Evolutionary conservation across 2,113 vertebrate genomes (phyloP).

Genomic region (Cephalopholis sonnerati): DNA sequence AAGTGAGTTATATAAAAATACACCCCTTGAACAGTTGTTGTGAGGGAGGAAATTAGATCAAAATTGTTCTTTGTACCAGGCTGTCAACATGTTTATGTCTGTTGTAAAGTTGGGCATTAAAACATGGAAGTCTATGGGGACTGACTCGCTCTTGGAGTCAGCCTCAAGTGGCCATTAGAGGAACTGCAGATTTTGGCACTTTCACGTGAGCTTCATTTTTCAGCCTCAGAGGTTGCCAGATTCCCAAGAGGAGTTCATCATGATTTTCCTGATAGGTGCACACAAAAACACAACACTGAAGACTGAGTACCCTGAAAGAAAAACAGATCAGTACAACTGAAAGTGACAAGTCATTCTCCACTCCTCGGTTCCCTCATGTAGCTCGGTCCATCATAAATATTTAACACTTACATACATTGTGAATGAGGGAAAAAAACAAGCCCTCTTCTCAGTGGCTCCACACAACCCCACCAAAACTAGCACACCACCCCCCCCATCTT

Average conservation of each 20-base stretch:
- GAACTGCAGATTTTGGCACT: no score
- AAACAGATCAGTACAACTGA: conserved; percentile 19
- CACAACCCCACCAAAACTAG: conserved; percentile 18
- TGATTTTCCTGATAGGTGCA: background rate
- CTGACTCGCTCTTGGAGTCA: no score
- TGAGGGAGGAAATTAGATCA: no score
- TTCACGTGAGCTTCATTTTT: no score
- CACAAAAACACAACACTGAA: background rate
- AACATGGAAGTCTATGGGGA: no score
- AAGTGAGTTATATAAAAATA: no score
- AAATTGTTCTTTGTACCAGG: no score
- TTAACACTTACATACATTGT: conserved; percentile 64
- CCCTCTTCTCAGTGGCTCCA: background rate
- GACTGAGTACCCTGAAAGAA: background rate
- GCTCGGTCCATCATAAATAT: conserved; percentile 66
- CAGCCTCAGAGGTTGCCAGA: no score
- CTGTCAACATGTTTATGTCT: no score
- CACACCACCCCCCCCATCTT: background rate
- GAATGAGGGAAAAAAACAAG: conserved; percentile 58
- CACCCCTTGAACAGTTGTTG: no score
- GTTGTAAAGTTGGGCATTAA: no score
- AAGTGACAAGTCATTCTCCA: conserved; percentile 36
- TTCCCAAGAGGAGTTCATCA: background rate
- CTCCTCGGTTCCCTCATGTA: conserved; percentile 28
- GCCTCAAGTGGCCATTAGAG: no score